Conservation (phyloP, 1,140 invertebrate genomes). For the Spodoptera frugiperda region DNA sequence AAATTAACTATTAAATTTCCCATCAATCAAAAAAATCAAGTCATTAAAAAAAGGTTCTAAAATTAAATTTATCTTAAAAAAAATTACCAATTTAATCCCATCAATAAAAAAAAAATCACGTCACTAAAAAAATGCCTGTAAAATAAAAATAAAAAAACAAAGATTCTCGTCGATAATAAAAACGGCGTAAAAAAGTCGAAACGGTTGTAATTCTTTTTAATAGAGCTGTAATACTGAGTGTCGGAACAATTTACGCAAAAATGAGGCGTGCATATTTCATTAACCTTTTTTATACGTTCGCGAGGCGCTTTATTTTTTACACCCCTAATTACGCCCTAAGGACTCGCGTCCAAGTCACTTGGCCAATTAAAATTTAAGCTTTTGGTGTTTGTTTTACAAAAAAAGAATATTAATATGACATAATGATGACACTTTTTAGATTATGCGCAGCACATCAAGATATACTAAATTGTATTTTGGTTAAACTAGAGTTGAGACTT, state of each 20-base stretch:
- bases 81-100: no score
- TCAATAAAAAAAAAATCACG: no score
- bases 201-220: constrained; percentile 66
- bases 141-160: background rate
- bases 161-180: background rate
- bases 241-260: constrained; percentile 61
- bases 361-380: constrained; percentile 5
- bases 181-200: constrained; percentile 52
- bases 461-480: no score
- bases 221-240: constrained; percentile 64
- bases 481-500: no score
- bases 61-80: no score
- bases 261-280: constrained; percentile 74
- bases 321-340: constrained; percentile 65
- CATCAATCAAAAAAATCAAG: no score
- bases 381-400: background rate
- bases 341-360: constrained; percentile 50
- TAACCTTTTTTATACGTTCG: constrained; percentile 60
- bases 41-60: no score
- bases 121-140: background rate
- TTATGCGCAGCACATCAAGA: no score
- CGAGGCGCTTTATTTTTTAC: constrained; percentile 72
- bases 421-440: no score
- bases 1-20: no score
- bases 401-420: no score